phyloP scores from a whole-genome alignment of 1,140 invertebrate species.

The Neodiprion virginianus region DNA sequence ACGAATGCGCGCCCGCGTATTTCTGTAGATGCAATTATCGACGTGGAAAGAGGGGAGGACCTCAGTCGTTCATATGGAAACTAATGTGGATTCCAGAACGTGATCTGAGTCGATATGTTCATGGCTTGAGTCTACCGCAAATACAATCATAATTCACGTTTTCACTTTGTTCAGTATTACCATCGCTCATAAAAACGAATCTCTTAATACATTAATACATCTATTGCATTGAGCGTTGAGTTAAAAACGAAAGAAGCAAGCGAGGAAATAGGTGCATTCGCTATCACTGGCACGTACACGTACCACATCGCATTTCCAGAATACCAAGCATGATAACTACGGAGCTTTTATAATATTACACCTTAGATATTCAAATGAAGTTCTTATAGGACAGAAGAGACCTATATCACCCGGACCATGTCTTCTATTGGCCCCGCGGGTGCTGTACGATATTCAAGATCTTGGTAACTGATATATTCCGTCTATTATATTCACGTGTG shows the following conservation, averaged over 20 bases:
- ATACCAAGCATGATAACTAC: not conserved
- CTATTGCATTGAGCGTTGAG: too few relatives aligned
- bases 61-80: not conserved
- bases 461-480: constrained; percentile 3
- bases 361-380: constrained; percentile 5
- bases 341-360: constrained; percentile 1
- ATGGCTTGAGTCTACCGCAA: not conserved
- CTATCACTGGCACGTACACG: not conserved
- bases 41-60: constrained; percentile 32
- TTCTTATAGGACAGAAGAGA: constrained; percentile 7
- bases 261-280: not conserved
- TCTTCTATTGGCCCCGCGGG: not conserved
- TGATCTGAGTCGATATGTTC: not conserved
- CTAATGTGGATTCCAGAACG: not conserved
- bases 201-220: too few relatives aligned
- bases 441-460: constrained; percentile 2
- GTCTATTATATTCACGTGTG: not conserved
- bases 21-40: constrained; percentile 43
- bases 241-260: too few relatives aligned
- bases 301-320: not conserved
- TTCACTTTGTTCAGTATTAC: not conserved
- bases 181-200: not conserved
- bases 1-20: constrained; percentile 31
- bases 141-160: not conserved
- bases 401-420: not conserved